phyloP scores from a whole-genome alignment of 2,113 vertebrate genomes.

The Archocentrus centrarchus region DNA sequence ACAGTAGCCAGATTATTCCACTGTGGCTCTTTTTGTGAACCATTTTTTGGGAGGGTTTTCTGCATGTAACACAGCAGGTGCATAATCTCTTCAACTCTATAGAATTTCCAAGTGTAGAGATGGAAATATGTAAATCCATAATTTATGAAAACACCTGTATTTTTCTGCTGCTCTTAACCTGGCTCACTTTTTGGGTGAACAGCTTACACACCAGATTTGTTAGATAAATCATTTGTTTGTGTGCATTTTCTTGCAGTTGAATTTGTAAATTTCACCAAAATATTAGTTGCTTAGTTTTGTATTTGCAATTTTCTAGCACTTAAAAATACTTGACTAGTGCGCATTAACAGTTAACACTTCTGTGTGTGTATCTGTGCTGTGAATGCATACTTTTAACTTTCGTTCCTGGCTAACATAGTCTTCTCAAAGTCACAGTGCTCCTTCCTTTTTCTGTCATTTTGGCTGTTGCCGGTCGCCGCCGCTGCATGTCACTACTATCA shows the following conservation, averaged over 20 bases:
- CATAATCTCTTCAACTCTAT: background rate
- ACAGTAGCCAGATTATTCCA: background rate
- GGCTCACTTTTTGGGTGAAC: background rate
- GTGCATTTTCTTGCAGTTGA: background rate
- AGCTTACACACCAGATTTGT: background rate
- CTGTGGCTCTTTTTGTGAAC: background rate
- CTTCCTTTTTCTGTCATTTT: conserved; percentile 44
- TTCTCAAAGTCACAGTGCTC: conserved; percentile 2
- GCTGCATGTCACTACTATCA: conserved; percentile 71
- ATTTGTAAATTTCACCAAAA: background rate
- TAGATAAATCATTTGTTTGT: background rate
- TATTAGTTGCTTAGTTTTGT: background rate
- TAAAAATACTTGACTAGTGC: background rate
- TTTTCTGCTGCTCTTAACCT: background rate
- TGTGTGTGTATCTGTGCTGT: conserved; percentile 11
- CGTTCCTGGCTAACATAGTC: conserved; percentile 32
- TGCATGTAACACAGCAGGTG: background rate
- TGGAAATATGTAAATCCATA: background rate
- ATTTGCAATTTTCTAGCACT: background rate
- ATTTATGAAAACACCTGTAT: background rate
- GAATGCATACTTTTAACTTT: conserved; percentile 19
- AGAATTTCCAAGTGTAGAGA: background rate
- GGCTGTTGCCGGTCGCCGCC: conserved; percentile 56
- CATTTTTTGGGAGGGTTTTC: background rate
- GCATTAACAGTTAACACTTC: background rate